Evolutionary conservation across 2,113 vertebrate genomes (phyloP).

Genomic region (Nesoenas mayeri): DNA sequence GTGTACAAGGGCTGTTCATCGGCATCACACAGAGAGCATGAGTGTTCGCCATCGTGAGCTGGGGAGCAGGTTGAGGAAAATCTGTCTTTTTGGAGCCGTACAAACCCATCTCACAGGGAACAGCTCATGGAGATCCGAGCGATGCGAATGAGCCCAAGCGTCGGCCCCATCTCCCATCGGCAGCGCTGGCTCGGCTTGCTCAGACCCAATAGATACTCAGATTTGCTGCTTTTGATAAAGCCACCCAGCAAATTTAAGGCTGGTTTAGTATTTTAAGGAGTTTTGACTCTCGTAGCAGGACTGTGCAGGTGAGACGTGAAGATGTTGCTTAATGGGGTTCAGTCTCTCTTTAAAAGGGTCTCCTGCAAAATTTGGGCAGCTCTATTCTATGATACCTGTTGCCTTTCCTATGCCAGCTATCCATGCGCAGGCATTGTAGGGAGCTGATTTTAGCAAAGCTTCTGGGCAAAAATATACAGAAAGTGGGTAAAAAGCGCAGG

Average conservation of each 20-base stretch:
- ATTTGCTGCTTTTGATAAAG: not conserved
- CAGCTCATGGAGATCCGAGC: not conserved
- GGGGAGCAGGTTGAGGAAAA: not conserved
- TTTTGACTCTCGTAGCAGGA: accelerated
- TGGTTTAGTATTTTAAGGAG: not conserved
- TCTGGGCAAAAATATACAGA: not conserved
- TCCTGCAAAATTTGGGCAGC: not conserved
- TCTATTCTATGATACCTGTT: not conserved
- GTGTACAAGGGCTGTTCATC: accelerated
- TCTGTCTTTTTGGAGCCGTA: not conserved
- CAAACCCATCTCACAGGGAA: not conserved
- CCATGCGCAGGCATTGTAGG: not conserved
- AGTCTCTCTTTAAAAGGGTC: not conserved
- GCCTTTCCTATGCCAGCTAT: accelerated
- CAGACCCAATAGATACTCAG: not conserved
- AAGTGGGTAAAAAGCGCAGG: not conserved
- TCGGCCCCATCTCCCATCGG: not conserved
- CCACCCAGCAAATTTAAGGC: not conserved
- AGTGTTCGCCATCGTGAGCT: accelerated
- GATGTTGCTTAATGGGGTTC: not conserved
- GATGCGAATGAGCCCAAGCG: accelerated
- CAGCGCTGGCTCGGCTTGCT: accelerated
- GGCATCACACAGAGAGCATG: accelerated
- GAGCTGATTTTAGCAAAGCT: not conserved
- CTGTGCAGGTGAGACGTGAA: not conserved